Evolutionary conservation across 2,113 vertebrate genomes (phyloP).

Genomic region (Grammomys surdaster): DNA sequence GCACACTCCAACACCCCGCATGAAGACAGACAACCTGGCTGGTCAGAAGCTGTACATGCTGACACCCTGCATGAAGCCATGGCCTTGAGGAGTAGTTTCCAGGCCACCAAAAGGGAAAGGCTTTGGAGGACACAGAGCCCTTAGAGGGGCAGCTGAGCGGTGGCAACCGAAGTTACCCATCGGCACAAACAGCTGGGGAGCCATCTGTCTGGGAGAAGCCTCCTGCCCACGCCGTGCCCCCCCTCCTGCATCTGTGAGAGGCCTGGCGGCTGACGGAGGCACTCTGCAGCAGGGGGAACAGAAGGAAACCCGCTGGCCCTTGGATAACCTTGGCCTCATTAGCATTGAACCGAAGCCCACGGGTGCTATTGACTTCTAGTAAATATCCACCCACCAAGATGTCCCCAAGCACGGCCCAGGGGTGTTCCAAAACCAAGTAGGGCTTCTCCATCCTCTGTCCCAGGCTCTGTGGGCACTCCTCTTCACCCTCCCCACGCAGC

Average conservation of each 20-base stretch:
- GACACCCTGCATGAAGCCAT: neutral
- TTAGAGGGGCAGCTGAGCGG: conserved; percentile 44
- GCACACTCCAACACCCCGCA: neutral
- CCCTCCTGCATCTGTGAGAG: conserved; percentile 63
- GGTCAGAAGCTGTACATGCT: neutral
- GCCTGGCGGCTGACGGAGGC: conserved; percentile 59
- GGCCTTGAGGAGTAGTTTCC: neutral
- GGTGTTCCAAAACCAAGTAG: conserved; percentile 53
- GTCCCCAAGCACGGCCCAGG: conserved; percentile 65
- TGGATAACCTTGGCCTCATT: conserved; percentile 84
- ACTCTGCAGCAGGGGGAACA: conserved; percentile 72
- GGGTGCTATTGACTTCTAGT: conserved; percentile 79
- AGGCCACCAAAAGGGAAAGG: neutral
- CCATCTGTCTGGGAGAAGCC: conserved; percentile 80
- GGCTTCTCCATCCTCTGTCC: neutral
- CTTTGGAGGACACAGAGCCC: conserved; percentile 67
- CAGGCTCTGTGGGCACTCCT: neutral
- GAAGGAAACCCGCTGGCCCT: conserved; percentile 81
- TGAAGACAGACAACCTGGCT: neutral
- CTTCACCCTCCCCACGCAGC: neutral
- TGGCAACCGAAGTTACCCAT: conserved; percentile 76
- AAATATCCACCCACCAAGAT: conserved; percentile 79
- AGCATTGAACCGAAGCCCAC: conserved; percentile 79
- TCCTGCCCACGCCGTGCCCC: conserved; percentile 36
- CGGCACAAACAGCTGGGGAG: conserved; percentile 80